Evolutionary conservation across 2,113 vertebrate species (phyloP), one percentile per base, ranked within the genome.

Genomic region (Scortum barcoo): DNA sequence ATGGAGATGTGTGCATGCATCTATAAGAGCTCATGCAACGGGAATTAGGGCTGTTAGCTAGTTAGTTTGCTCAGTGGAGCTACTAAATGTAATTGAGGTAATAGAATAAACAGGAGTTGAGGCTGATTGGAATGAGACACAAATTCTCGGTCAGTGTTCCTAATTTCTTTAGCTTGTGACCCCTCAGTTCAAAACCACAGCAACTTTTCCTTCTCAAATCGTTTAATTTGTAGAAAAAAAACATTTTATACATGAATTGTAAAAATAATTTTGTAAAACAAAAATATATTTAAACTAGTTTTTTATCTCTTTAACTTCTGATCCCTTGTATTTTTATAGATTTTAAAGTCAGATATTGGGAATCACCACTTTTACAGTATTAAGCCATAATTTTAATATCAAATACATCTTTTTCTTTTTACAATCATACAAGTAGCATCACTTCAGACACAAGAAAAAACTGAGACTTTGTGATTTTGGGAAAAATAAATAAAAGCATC

Each of bases 61-160:
- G 65, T 28, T 56, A 26, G 16, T 46, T 30, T 50, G 9, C 36
- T 78, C 11, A 9, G 36, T n/a, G 9, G 16, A 12, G 6, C 19
- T 9, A 26, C 24, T 19, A 14, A 38, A 78, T 57, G 16, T 4
- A 65, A 84, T 70, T 44, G 0, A 33, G 46, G 8, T 20, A 2
- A 66, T 60, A n/a, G 28, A 60, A 53, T 67, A 36, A 76, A 85
- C 24, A 19, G 14, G 60, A 78, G 53, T n/a, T 19, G 54, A 53
- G 26, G 46, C 24, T 48, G 24, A 56, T 38, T 19, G 2, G 28
- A 2, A 13, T 63, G 38, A 57, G 26, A 58, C 36, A 46, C 0
- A 22, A 2, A 20, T 40, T 14, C 54, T 65, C 20, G 3, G n/a
- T 48, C 16, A 17, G 36, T n/a, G 3, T 13, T 38, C 14, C 9